Evolutionary conservation across 1,140 invertebrate genomes (phyloP), one percentile per base, ranked within the genome.

Genomic region (Colletes latitarsis): DNA sequence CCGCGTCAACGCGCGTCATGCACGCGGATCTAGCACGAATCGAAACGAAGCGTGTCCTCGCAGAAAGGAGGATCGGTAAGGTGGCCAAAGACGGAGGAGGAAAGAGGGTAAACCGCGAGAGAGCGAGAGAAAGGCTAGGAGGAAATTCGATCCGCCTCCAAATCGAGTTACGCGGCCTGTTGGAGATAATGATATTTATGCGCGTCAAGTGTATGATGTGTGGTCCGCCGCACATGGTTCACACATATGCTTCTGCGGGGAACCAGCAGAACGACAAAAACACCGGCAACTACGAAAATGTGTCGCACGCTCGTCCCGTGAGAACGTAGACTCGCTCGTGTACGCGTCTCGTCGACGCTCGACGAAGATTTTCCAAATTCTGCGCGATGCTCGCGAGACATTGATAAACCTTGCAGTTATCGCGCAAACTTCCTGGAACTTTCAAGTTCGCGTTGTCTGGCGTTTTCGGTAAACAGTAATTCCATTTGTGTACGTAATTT

Each of bases 161-260:
- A 88, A 88, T 88, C 87, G 76, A 88, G 82, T 88, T 86, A 88
- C 84, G 63, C 73, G 84, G 79, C 79, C 84, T 82, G 87, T 77
- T 88, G 84, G 87, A 88, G 84, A 86, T 88, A 88, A 88, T 88
- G 87, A 88, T 88, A 88, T 88, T 88, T 88, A 88, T 88, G 87
- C 87, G 84, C 84, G 84, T 88, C 81, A 84, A 88, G 83, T 81
- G 83, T 88, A 83, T 76, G 82, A 88, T 80, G 78, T 77, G 85
- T 84, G 80, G 82, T 74, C 58, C 52, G 73, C 71, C 76, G 69
- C 85, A 78, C 75, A 66, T 82, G 85, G 70, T 83, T 85, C 80
- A 78, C 78, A 53, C 82, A 67, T 84, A 79, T 58, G 58, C 68
- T 67, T 43, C 53, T 46, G 15, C 4, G 12, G n/a, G 55, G 60